These are phyloP conservation scores for Amia ocellicauda DNA, from an alignment of 2,113 vertebrate genomes.

Conservation along the genomic window DNA sequence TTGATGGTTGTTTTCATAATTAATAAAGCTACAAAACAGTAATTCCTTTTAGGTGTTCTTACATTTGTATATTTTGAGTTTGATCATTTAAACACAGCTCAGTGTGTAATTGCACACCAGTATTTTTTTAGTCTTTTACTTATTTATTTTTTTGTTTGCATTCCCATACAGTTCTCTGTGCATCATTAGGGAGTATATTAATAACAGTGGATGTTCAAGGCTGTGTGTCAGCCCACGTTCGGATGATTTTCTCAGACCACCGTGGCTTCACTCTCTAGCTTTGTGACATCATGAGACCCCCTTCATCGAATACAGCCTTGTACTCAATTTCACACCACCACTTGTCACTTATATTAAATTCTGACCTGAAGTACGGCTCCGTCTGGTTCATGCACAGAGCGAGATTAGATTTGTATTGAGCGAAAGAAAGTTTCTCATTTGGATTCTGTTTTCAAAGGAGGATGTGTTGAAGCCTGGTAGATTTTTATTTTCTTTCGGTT, in stretches of 20 bases:
- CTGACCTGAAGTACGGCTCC: constrained; percentile 10
- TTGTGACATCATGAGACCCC: constrained; percentile 9
- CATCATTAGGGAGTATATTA: neutral
- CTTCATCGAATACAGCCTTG: constrained; percentile 4
- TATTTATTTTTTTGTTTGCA: too few relatives aligned
- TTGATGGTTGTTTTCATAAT: too few relatives aligned
- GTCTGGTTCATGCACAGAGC: neutral
- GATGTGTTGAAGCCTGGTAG: neutral
- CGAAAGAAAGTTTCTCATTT: constrained; percentile 2
- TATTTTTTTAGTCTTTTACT: neutral
- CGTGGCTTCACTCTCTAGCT: neutral
- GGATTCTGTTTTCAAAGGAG: neutral
- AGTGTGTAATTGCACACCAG: neutral
- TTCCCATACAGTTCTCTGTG: neutral
- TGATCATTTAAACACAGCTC: too few relatives aligned
- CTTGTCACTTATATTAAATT: constrained; percentile 12
- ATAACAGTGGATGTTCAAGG: neutral
- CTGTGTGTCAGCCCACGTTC: neutral
- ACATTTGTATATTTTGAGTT: too few relatives aligned
- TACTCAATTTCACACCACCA: constrained; percentile 9
- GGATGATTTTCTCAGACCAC: neutral
- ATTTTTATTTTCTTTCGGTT: neutral
- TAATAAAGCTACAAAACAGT: too few relatives aligned
- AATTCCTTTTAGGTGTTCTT: too few relatives aligned
- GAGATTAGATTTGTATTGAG: constrained; percentile 17